Evolutionary conservation across 2,888 invertebrate genomes (phyloP).

Genomic region (Serripes groenlandicus): DNA sequence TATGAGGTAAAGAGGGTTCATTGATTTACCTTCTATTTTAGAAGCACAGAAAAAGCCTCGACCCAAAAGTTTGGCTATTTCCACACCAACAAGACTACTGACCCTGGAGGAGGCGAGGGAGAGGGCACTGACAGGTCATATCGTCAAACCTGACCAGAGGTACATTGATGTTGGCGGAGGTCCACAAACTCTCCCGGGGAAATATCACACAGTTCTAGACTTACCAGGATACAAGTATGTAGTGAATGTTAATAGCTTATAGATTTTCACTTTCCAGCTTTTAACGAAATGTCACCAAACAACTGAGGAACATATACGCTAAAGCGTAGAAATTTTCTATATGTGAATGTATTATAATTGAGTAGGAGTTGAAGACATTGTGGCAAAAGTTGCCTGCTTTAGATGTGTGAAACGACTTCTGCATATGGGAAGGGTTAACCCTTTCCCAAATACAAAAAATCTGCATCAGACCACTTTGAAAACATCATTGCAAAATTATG

Average conservation of each 20-base stretch:
- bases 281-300: not conserved
- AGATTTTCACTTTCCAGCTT: not conserved
- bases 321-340: no score
- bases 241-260: not conserved
- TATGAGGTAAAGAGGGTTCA: no score
- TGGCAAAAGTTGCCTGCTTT: no score
- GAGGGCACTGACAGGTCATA: conserved; percentile 88
- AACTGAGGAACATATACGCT: no score
- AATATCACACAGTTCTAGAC: conserved; percentile 97
- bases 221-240: conserved; percentile 89
- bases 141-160: conserved; percentile 77
- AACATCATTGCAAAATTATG: no score
- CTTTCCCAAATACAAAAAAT: no score
- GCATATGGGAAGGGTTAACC: no score
- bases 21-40: no score
- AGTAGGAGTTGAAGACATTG: no score
- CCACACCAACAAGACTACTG: conserved; percentile 95
- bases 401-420: no score
- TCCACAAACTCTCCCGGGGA: conserved; percentile 91
- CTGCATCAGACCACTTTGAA: no score
- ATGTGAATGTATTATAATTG: no score
- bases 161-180: conserved; percentile 89
- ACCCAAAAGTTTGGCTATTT: conserved; percentile 96
- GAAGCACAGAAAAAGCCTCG: conserved; percentile 87
- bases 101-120: conserved; percentile 95